phyloP scores from a whole-genome alignment of 2,888 invertebrate species.

The Nymphalis polychloros region DNA sequence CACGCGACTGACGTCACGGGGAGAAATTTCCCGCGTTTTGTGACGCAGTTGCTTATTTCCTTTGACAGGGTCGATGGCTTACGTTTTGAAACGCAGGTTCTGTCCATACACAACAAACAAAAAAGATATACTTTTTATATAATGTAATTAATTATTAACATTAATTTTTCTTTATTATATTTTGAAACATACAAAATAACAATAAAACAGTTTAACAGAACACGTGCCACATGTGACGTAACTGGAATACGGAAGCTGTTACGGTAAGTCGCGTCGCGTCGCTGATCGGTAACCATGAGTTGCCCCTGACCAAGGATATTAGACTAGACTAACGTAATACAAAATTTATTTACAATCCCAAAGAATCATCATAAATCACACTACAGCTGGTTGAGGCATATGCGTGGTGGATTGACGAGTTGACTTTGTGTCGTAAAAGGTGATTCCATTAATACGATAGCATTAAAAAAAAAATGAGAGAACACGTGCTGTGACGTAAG shows the following conservation, averaged over 20 bases:
- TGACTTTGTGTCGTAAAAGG: no score
- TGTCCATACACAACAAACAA: neutral
- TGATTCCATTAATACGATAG: neutral
- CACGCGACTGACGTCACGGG: slow-evolving; percentile 62
- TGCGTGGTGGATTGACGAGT: no score
- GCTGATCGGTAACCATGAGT: slow-evolving; percentile 27
- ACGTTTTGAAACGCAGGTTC: neutral
- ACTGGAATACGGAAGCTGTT: slow-evolving; percentile 65
- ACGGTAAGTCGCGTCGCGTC: slow-evolving; percentile 55
- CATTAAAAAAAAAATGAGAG: slow-evolving; percentile 13
- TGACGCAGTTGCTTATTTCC: slow-evolving; percentile 38
- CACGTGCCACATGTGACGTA: slow-evolving; percentile 51
- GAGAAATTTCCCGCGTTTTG: slow-evolving; percentile 46
- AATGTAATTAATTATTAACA: neutral
- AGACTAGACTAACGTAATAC: no score
- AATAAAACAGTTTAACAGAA: slow-evolving; percentile 9
- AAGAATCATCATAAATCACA: no score
- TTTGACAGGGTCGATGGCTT: slow-evolving; percentile 32
- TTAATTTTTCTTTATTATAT: neutral
- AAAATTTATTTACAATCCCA: no score
- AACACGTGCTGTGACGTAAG: slow-evolving; percentile 52
- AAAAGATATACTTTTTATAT: neutral
- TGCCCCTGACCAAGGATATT: slow-evolving; percentile 30
- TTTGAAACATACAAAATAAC: neutral
- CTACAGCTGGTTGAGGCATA: no score